These are phyloP conservation scores for Chascanopsetta lugubris DNA, from an alignment of 2,113 vertebrate genomes.

Conservation along the genomic window DNA sequence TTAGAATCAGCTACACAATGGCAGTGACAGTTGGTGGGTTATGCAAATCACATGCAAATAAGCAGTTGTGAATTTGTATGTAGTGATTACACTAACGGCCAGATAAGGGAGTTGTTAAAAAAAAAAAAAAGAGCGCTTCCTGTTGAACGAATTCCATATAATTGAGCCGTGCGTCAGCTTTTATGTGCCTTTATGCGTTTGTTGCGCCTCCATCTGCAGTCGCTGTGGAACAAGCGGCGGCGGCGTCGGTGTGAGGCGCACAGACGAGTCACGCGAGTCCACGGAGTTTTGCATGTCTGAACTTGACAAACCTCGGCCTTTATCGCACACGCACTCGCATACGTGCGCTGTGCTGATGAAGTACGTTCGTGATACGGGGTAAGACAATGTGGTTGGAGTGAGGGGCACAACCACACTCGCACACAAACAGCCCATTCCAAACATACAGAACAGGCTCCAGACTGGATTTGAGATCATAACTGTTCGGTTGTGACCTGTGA, in stretches of 20 bases:
- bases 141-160: slow-evolving; percentile 48
- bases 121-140: slow-evolving; percentile 50
- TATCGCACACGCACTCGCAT: slow-evolving; percentile 42
- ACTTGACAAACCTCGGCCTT: slow-evolving; percentile 45
- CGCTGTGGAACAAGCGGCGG: slow-evolving; percentile 37
- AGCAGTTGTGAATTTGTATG: slow-evolving; percentile 64
- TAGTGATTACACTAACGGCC: slow-evolving; percentile 70
- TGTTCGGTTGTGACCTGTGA: background rate
- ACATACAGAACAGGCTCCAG: background rate
- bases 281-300: slow-evolving; percentile 36
- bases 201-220: slow-evolving; percentile 32
- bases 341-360: background rate
- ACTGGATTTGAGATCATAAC: background rate
- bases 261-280: slow-evolving; percentile 57
- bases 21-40: slow-evolving; percentile 75
- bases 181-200: slow-evolving; percentile 33
- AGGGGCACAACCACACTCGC: slow-evolving; percentile 13
- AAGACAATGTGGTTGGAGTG: too few species aligned
- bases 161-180: slow-evolving; percentile 29
- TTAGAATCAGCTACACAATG: slow-evolving; percentile 64
- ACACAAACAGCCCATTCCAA: slow-evolving; percentile 8
- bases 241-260: slow-evolving; percentile 35
- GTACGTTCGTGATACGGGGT: too few species aligned
- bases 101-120: slow-evolving; percentile 49
- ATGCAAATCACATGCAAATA: slow-evolving; percentile 77